A percentile compares a stretch with the other conserved stretches of the same genome.
phyloP scores from a whole-genome alignment of 2,113 vertebrate genomes.

The Cochlearius cochlearius region DNA sequence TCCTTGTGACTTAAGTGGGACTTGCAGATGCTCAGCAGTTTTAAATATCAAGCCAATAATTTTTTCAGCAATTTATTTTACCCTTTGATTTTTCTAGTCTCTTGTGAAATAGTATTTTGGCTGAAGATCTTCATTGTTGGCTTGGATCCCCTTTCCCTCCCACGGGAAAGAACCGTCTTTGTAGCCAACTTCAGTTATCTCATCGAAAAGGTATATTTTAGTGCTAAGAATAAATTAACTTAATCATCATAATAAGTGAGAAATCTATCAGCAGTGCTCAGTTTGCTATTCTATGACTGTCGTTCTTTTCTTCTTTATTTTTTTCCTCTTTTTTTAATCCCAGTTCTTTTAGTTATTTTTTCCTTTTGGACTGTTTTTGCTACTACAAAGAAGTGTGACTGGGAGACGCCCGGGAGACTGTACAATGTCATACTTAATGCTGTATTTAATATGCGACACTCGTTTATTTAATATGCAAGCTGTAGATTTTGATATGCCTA shows the following conservation, averaged over 20 bases:
- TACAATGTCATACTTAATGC: neutral
- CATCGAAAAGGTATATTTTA: neutral
- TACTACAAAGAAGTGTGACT: neutral
- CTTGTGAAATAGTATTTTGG: constrained; percentile 5
- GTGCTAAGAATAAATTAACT: neutral
- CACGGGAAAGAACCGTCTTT: neutral
- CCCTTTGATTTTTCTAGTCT: neutral
- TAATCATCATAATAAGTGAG: neutral
- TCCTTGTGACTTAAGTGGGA: neutral
- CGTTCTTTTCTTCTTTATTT: neutral
- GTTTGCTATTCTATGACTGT: neutral
- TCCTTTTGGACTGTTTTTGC: neutral
- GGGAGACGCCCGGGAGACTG: neutral
- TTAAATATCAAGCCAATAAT: constrained; percentile 22
- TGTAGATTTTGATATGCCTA: neutral
- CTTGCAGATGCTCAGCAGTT: neutral
- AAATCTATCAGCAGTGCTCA: neutral
- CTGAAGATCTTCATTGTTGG: neutral
- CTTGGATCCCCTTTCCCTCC: neutral
- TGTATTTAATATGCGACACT: neutral
- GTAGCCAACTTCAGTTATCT: neutral
- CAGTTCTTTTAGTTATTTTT: neutral
- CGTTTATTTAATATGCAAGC: neutral
- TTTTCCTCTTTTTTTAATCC: neutral
- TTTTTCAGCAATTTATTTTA: constrained; percentile 16